Evolutionary conservation across 64 coral and sea anemone species (phyloP), one percentile per base, ranked within the genome.

Genomic region (Pachyseris speciosa): DNA sequence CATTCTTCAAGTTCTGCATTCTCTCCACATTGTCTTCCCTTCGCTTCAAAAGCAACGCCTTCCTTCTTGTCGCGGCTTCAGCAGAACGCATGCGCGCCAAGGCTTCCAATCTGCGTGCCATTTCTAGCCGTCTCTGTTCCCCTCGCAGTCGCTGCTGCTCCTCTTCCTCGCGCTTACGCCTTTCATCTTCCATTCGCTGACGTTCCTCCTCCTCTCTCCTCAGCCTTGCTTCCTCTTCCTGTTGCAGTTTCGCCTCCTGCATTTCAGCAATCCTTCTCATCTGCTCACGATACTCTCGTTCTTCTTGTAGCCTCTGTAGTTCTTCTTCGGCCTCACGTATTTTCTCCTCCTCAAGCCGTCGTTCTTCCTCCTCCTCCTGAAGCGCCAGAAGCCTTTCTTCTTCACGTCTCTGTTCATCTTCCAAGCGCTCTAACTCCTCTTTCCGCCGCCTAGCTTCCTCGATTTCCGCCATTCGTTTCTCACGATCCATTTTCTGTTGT

Each of bases 231-330:
- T 92, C 89, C 53, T 98, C 96, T 83, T 75, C 81, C 50, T 95
- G 89, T 26, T 73, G 49, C 60, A 98, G 72, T 64, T 98, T 98
- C 10, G 67, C 86, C 57, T 94, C 92, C 78, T 95, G 93, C 33
- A 67, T 83, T 86, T 98, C 96, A 22, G 96, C 96, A 26, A 98
- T 98, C 48, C 84, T 84, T 52, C 96, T 71, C 96, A 98, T 98
- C 78, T 98, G 93, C 26, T 98, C 96, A 9, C 75, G 79, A 67
- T 89, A 88, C 75, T 95, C 93, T 37, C 96, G 92, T 20, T 98
- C 96, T 74, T 94, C 89, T 72, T 91, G 88, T 41, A 98, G 63
- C 32, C 96, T 76, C 29, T 48, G 77, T 4, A 98, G 65, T 32
- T 94, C 96, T 74, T 98, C 96, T 34, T 98, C 96, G 1, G 93